phyloP scores from a whole-genome alignment of 2,888 invertebrate species.

The Nomada ferruginata region DNA sequence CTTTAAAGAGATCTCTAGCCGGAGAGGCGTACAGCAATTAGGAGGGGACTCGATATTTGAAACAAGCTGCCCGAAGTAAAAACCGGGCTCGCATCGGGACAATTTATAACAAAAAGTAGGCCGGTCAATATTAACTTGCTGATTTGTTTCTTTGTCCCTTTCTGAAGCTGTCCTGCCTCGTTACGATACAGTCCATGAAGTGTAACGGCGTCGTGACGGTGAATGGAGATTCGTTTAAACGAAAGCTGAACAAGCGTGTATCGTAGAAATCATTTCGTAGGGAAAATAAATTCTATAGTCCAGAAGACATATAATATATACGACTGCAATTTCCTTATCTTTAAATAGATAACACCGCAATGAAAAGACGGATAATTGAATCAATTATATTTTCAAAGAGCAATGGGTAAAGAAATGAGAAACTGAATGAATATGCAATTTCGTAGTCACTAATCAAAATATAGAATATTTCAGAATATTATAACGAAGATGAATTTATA shows the following conservation, averaged over 20 bases:
- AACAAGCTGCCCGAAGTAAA: constrained; percentile 26
- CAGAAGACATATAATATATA: no score
- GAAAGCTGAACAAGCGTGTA: background rate
- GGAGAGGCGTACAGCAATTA: constrained; percentile 42
- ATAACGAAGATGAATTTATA: background rate
- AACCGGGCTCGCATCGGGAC: constrained; percentile 13
- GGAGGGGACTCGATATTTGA: constrained; percentile 37
- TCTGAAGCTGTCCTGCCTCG: background rate
- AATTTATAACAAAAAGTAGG: constrained; percentile 47
- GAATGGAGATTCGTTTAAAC: constrained; percentile 29
- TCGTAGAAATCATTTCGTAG: no score
- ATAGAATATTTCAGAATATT: no score
- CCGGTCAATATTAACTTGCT: constrained; percentile 54
- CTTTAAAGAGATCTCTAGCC: constrained; percentile 30
- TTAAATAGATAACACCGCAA: no score
- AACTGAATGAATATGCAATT: no score
- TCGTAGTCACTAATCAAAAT: no score
- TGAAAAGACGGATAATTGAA: no score
- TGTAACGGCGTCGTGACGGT: constrained; percentile 8
- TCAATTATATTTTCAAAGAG: no score
- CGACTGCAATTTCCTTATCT: no score
- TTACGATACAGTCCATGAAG: constrained; percentile 13
- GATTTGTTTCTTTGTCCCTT: constrained; percentile 53
- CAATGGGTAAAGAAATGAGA: no score
- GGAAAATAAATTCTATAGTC: no score